phyloP scores from a whole-genome alignment of 2,797 vertebrate species.

The Hephaestus fuliginosus region DNA sequence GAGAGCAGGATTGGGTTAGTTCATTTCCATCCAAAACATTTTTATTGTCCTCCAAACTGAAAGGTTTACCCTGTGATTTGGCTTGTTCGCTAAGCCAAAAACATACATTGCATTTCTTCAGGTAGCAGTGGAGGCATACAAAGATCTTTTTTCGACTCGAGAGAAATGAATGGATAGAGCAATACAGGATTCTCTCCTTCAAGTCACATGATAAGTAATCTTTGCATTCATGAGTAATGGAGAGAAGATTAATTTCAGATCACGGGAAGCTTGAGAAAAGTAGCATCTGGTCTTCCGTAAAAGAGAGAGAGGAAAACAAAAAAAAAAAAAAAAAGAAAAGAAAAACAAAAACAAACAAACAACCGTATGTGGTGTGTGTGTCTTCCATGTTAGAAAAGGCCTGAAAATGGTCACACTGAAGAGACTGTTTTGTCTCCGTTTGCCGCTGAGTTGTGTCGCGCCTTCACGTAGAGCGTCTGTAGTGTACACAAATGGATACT shows the following conservation, averaged over 20 bases:
- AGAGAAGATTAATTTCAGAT: constrained; percentile 76
- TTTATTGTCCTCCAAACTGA: constrained; percentile 84
- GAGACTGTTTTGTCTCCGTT: constrained; percentile 39
- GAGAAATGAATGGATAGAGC: constrained; percentile 76
- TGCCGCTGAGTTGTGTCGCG: constrained; percentile 52
- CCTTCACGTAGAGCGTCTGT: constrained; percentile 72
- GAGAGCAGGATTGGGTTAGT: constrained; percentile 72
- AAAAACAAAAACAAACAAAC: constrained; percentile 15
- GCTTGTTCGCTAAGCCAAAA: constrained; percentile 75
- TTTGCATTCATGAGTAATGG: constrained; percentile 81
- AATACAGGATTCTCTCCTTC: constrained; percentile 75
- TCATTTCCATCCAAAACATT: constrained; percentile 84
- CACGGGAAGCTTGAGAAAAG: constrained; percentile 70
- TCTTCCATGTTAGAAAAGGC: constrained; percentile 69
- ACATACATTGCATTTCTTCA: constrained; percentile 83
- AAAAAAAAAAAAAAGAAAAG: background rate
- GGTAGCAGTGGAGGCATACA: constrained; percentile 80
- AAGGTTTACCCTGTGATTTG: constrained; percentile 82
- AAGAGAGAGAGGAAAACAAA: constrained; percentile 24
- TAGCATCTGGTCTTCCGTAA: constrained; percentile 66
- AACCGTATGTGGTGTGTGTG: constrained; percentile 45
- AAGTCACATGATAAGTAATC: constrained; percentile 76
- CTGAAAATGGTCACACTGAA: constrained; percentile 58
- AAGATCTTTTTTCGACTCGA: constrained; percentile 63
- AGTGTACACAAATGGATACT: constrained; percentile 78